Base-by-base conservation (phyloP, 2,888 invertebrate genomes). In the Caprella mutica region DNA sequence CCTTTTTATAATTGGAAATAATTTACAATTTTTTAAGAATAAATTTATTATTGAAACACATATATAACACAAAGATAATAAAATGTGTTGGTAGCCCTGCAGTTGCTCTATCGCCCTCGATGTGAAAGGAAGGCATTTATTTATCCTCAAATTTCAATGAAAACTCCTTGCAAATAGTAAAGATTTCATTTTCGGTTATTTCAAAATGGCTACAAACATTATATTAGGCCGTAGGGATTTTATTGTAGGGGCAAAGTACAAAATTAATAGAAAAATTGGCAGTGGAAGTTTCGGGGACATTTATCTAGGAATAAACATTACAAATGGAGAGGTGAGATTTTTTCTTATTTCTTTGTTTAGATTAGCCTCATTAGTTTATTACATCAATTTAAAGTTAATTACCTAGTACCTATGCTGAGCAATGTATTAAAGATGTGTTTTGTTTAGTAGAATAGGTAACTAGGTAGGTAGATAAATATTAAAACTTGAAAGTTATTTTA, bases 251-350 rank as follows among this genome's bases (percentile, higher is more conserved):
- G 87, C 86, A 71, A 91, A 87, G 78, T 96, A 92, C 79, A 85
- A 92, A 75, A 81, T 96, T 72, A 84, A 93, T 73, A 83, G 93
- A 70, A 94, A 93, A 82, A 92, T 97, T 75, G 93, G 97, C 71
- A 93, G 93, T 77, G 98, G 98, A 69, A 97, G 97, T 67, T 98
- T 98, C 75, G 98, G 98, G 72, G 97, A 97, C 78, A 97, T 98
- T 64, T 80, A 79, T 69, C 58, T 66, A 23, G 96, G 89, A 68
- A 86, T 89, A 78, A 86, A 89, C 78, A 81, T 86, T 73, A 80
- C 82, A 73, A 88, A 85, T 79, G 89, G 89, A 75, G 90, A 89
- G 83, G 86, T 85, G 78, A 80, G 74, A 74, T 14, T 40, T 30
- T 42, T 50, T 30, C n/a, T 52, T 52, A 9, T 44, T 30, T 12